A percentile compares a stretch with the other conserved stretches of the same genome.
These are phyloP conservation scores for Otis tarda DNA, from an alignment of 2,113 vertebrate genomes.

Conservation along the genomic window DNA sequence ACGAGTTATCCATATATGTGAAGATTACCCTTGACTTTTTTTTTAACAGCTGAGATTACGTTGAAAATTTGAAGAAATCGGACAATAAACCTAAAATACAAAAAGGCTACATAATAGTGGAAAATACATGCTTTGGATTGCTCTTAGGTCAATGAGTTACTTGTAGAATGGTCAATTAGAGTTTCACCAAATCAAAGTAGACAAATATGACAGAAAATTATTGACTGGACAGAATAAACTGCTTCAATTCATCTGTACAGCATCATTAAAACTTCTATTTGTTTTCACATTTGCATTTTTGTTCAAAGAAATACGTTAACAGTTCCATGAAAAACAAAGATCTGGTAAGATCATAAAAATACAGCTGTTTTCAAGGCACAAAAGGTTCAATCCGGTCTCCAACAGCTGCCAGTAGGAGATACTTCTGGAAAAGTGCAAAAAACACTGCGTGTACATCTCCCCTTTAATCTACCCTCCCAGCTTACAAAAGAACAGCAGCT, in stretches of 20 bases:
- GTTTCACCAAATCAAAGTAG: background rate
- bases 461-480: background rate
- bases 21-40: background rate
- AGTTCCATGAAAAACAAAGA: background rate
- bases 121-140: background rate
- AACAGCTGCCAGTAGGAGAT: background rate
- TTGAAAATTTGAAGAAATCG: background rate
- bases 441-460: background rate
- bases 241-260: background rate
- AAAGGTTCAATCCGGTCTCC: background rate
- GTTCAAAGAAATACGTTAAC: background rate
- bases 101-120: background rate
- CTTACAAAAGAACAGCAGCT: background rate
- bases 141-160: background rate
- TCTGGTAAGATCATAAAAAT: background rate
- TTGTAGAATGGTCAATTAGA: background rate
- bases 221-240: background rate
- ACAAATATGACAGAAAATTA: background rate
- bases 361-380: conserved; percentile 2
- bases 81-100: background rate
- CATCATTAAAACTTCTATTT: background rate
- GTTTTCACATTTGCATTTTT: background rate
- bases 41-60: background rate
- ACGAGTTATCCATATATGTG: background rate
- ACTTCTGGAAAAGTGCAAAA: background rate